phyloP scores from a whole-genome alignment of 2,113 vertebrate species.

The Tichodroma muraria region DNA sequence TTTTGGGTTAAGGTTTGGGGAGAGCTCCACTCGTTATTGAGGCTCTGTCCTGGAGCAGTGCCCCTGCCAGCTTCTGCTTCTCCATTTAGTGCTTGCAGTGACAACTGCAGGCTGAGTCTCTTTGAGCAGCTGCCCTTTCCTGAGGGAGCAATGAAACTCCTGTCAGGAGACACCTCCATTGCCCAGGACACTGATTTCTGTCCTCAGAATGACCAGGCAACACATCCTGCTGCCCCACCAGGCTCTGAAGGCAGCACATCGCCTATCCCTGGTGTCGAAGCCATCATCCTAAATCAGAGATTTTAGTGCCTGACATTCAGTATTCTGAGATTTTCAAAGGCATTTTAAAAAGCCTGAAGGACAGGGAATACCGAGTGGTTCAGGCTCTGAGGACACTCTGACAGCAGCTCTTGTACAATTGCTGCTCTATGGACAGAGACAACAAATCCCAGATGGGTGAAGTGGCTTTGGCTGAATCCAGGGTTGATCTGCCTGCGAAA shows the following conservation, averaged over 20 bases:
- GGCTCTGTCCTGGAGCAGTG: background rate
- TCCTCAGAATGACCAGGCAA: background rate
- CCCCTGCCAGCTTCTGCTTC: background rate
- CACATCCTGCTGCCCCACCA: background rate
- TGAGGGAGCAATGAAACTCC: background rate
- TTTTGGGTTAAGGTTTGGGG: background rate
- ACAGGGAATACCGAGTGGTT: too few relatives aligned
- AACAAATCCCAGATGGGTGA: background rate
- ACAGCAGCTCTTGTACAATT: background rate
- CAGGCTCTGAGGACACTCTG: background rate
- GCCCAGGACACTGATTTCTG: background rate
- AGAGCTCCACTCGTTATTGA: background rate
- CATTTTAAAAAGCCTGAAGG: background rate
- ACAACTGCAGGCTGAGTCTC: background rate
- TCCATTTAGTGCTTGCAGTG: background rate
- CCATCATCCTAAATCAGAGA: background rate
- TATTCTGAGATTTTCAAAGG: background rate
- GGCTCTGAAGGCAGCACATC: background rate
- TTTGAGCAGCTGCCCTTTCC: background rate
- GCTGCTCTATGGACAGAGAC: background rate
- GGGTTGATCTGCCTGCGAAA: background rate
- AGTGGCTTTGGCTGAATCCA: background rate
- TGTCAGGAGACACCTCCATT: background rate
- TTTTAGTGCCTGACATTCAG: background rate
- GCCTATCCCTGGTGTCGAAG: rapidly evolving